Conservation (phyloP, 37 sponge, comb jelly and placozoan genomes). For the Beroe ovata region DNA sequence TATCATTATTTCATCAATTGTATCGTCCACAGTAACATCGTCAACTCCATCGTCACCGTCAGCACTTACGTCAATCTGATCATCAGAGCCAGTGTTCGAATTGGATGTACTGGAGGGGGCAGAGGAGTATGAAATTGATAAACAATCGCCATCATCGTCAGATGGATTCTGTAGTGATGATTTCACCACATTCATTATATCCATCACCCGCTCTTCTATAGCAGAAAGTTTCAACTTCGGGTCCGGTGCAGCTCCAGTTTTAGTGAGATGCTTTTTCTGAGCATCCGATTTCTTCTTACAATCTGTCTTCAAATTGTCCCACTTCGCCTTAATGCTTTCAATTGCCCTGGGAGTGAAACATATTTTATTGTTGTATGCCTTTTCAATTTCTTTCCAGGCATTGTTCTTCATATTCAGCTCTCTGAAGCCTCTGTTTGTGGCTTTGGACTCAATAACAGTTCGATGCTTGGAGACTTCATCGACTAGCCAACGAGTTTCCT, state of each 20-base stretch:
- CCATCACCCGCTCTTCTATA: neutral
- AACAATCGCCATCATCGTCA: no score
- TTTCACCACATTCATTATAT: neutral
- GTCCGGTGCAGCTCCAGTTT: conserved; percentile 25
- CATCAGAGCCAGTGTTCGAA: no score
- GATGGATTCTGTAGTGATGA: no score
- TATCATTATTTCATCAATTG: no score
- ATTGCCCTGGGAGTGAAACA: no score
- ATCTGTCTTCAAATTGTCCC: conserved; percentile 20
- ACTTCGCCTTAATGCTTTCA: conserved; percentile 8
- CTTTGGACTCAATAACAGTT: neutral
- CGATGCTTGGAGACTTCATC: neutral
- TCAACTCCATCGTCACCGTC: no score
- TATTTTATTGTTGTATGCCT: neutral
- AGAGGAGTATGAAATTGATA: no score
- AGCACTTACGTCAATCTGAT: no score
- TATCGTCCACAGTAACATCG: no score
- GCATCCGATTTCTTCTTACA: neutral
- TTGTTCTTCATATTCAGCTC: neutral
- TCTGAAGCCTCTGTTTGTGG: neutral
- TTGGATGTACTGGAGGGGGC: no score
- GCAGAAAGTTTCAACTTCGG: neutral
- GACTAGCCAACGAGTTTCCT: no score
- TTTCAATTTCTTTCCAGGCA: neutral
- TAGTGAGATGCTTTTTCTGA: neutral